Conservation (phyloP, 2,113 vertebrate genomes). For the Ceuthmochares aereus region DNA sequence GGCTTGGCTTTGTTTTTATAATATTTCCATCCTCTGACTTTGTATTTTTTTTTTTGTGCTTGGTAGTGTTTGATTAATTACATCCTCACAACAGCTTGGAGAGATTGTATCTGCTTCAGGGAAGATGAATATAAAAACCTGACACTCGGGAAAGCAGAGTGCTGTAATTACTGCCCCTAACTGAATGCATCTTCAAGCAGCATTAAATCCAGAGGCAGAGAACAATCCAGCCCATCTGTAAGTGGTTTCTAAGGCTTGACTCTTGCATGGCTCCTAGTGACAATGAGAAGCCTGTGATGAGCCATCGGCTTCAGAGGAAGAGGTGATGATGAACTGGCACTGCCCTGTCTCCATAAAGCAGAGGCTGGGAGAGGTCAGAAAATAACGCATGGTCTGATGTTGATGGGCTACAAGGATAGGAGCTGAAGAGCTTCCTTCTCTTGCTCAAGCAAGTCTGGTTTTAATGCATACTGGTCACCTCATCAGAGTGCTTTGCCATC, state of each 20-base stretch:
- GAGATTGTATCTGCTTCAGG: neutral
- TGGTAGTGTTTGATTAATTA: neutral
- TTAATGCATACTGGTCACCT: neutral
- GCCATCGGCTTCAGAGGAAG: neutral
- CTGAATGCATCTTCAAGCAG: neutral
- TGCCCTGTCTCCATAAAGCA: rapidly evolving
- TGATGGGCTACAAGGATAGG: neutral
- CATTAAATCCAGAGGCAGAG: neutral
- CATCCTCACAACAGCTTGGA: neutral
- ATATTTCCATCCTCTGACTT: neutral
- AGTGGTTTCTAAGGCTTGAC: neutral
- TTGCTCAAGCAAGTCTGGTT: neutral
- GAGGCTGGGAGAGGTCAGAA: neutral
- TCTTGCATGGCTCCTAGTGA: neutral
- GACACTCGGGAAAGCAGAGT: neutral
- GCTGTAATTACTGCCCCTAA: neutral
- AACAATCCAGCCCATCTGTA: neutral
- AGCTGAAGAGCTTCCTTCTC: neutral
- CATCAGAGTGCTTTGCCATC: neutral
- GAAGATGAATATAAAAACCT: neutral
- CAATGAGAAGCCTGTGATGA: neutral
- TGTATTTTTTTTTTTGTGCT: neutral
- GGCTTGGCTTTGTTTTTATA: neutral
- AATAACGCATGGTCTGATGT: rapidly evolving
- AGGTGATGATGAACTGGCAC: neutral